Base-by-base conservation (phyloP, 2,113 vertebrate genomes). In the Centropus bengalensis region DNA sequence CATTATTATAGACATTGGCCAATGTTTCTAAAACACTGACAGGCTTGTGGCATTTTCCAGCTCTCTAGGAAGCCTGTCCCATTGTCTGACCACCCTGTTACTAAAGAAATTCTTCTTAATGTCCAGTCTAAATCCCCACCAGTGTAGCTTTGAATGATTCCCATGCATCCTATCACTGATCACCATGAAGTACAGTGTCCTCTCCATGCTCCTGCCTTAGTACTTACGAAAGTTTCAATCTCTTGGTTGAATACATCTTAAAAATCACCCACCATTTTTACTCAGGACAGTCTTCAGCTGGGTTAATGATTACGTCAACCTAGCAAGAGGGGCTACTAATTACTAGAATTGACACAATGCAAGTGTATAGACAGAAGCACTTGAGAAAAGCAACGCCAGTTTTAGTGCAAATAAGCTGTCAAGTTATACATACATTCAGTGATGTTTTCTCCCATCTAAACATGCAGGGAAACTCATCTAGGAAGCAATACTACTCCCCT, bases 251-350 rank as follows among this genome's bases (percentile, higher is more conserved):
- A 60, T 10, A 27, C 38, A 88, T 58, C 21, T 10, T 69, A 66
- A 89, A 69, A 69, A 68, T 7, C 22, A 54, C 12, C 5, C 42
- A 67, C 30, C 3, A 7, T 8, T 82, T 82, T 45, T 33, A 56
- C 52, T 45, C 67, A 63, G 21, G 27, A 51, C 32, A 82, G 28
- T 42, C 51, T 66, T 24, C 24, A 81, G 58, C 6, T 5, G 47
- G 54, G 15, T 18, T 22, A 55, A 92, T 69, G 28, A 28, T 58
- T 52, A 60, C 0, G 0, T 11, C 54, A 83, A 42, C 8, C 6
- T 22, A 32, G 15, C 13, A 47, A 45, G 24, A 11, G 28, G 13
- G 36, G 20, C 23, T 63, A 54, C 33, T 5, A 8, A 67, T 22
- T 49, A 38, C 54, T 12, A n/a, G 22, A 67, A 73, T 20, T 1